Conservation (phyloP, 2,888 invertebrate species). For the Rhagonycha lutea region DNA sequence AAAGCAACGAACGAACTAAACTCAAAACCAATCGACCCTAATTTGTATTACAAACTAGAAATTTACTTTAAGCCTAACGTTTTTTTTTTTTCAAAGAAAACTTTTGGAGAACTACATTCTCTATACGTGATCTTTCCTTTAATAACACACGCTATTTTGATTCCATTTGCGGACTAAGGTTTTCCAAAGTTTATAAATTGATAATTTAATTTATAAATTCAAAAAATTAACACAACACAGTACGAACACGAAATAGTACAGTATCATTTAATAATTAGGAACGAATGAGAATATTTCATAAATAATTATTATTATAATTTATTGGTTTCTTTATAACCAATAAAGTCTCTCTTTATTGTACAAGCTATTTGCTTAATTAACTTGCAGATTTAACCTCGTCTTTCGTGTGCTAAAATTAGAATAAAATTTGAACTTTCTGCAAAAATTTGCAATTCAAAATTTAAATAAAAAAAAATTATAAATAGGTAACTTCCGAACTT, state of each 20-base stretch:
- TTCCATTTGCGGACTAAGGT: conserved; percentile 3
- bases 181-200: conserved; percentile 9
- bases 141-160: conserved; percentile 16
- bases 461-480: not conserved
- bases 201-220: not conserved
- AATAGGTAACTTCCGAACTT: not conserved
- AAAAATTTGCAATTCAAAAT: not conserved
- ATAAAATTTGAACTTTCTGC: not conserved
- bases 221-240: not conserved
- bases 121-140: not conserved
- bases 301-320: not conserved
- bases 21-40: conserved; percentile 18
- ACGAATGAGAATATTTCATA: not conserved
- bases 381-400: not conserved
- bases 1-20: conserved; percentile 9
- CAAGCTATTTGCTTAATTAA: not conserved
- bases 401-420: not conserved
- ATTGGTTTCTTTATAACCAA: not conserved
- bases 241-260: not conserved
- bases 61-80: conserved; percentile 5
- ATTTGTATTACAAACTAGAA: conserved; percentile 21
- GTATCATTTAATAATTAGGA: not conserved
- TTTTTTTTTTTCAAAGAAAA: conserved; percentile 6
- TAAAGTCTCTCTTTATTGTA: not conserved
- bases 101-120: conserved; percentile 6